Conservation (phyloP, 2,797 vertebrate genomes). For the Rhabdomys pumilio region DNA sequence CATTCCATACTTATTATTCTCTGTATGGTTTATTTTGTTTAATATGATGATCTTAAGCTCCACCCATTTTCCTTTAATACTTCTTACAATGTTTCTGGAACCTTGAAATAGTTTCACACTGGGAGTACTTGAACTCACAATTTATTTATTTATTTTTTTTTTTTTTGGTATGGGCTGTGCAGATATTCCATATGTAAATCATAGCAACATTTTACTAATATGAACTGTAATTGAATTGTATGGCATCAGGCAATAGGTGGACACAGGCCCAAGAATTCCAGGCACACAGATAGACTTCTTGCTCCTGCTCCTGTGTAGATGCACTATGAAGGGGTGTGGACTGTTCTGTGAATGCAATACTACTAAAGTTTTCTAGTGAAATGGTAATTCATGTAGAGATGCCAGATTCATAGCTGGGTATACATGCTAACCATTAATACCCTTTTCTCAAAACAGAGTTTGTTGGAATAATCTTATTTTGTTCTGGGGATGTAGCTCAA, state of each 20-base stretch:
- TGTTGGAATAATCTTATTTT: conserved; percentile 8
- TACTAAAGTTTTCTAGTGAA: background rate
- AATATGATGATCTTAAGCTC: background rate
- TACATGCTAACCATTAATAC: background rate
- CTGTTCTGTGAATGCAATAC: conserved; percentile 15
- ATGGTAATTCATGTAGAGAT: background rate
- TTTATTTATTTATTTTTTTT: background rate
- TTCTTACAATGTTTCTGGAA: background rate
- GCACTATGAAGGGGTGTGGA: background rate
- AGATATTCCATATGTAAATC: background rate
- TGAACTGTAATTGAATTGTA: conserved; percentile 3
- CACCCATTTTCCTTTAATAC: background rate
- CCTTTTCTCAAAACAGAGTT: background rate
- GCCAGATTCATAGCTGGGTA: background rate
- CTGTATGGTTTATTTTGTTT: background rate
- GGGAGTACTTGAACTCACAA: background rate
- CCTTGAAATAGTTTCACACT: background rate
- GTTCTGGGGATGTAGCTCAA: background rate
- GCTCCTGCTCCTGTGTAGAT: background rate
- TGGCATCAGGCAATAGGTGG: background rate
- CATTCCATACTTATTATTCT: too few relatives aligned
- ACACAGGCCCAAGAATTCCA: background rate
- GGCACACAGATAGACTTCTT: background rate
- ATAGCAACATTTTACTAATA: background rate
- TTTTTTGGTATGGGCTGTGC: background rate